Percentiles rank a stretch among this genome's conserved stretches.
Conservation (phyloP, 2,888 invertebrate genomes). For the Gasteruption jaculator region DNA sequence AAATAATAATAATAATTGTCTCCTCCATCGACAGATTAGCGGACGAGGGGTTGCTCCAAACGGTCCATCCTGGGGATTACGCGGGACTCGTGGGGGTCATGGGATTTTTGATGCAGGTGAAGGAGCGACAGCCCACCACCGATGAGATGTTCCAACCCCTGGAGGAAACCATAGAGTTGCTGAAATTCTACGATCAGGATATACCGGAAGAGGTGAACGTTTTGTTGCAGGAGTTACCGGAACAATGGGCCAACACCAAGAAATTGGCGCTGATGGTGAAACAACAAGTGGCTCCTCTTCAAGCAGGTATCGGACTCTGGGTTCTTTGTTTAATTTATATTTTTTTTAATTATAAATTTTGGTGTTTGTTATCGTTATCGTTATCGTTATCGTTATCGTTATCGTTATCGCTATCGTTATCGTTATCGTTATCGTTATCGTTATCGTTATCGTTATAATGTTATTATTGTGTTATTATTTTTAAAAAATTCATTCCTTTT, state of each 20-base stretch:
- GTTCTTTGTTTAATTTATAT: background rate
- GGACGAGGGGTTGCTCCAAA: conserved; percentile 74
- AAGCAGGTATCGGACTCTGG: conserved; percentile 59
- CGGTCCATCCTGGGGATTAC: conserved; percentile 78
- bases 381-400: background rate
- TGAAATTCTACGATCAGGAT: conserved; percentile 94
- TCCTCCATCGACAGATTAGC: conserved; percentile 51
- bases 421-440: conserved; percentile 20
- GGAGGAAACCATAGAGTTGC: conserved; percentile 85
- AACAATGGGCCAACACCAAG: conserved; percentile 93
- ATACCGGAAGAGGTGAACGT: conserved; percentile 95
- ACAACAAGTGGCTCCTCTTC: conserved; percentile 91
- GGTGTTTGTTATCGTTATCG: too few relatives aligned
- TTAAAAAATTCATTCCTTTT: conserved; percentile 2
- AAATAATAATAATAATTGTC: background rate
- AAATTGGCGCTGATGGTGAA: conserved; percentile 87
- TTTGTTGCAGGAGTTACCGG: conserved; percentile 85
- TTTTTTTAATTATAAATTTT: conserved; percentile 2
- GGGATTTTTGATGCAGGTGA: conserved; percentile 88
- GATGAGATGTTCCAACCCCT: conserved; percentile 96
- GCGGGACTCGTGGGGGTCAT: conserved; percentile 85
- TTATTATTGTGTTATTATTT: conserved; percentile 1
- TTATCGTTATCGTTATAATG: conserved; percentile 1
- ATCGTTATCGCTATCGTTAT: background rate
- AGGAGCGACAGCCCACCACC: conserved; percentile 80